These are phyloP conservation scores for Eupithecia subumbrata DNA, from an alignment of 2,888 invertebrate species.

Conservation along the genomic window DNA sequence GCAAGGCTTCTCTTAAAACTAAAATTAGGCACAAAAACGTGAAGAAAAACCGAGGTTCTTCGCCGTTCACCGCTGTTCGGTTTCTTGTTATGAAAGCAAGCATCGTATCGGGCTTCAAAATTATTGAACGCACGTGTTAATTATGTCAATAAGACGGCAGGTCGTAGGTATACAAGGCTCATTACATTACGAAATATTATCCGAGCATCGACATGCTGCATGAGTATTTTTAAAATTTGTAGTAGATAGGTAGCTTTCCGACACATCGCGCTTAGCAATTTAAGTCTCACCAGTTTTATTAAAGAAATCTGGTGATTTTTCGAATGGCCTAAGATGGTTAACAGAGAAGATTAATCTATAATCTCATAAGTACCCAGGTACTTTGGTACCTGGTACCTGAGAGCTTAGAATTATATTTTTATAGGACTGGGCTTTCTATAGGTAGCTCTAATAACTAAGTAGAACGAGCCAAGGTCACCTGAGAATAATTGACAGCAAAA, in stretches of 20 bases:
- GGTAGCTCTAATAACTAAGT: not conserved
- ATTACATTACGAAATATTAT: constrained; percentile 47
- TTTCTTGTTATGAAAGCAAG: constrained; percentile 38
- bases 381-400: not conserved
- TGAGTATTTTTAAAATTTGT: constrained; percentile 18
- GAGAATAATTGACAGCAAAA: not conserved
- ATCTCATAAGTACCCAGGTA: not conserved
- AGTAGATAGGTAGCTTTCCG: constrained; percentile 4
- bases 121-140: constrained; percentile 48
- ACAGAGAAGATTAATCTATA: not conserved
- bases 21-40: constrained; percentile 11
- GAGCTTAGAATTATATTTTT: not conserved
- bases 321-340: not conserved
- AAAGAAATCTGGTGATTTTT: not conserved
- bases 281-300: not conserved
- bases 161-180: constrained; percentile 31
- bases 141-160: constrained; percentile 49
- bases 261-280: not conserved
- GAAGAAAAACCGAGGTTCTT: constrained; percentile 25
- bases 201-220: constrained; percentile 16
- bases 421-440: not conserved
- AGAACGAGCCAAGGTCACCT: not conserved
- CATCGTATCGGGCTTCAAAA: constrained; percentile 43
- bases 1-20: constrained; percentile 4
- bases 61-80: constrained; percentile 34